Percentiles rank a stretch among this genome's conserved stretches.
These are phyloP conservation scores for Limonius californicus DNA, from an alignment of 1,140 invertebrate species.

Conservation along the genomic window DNA sequence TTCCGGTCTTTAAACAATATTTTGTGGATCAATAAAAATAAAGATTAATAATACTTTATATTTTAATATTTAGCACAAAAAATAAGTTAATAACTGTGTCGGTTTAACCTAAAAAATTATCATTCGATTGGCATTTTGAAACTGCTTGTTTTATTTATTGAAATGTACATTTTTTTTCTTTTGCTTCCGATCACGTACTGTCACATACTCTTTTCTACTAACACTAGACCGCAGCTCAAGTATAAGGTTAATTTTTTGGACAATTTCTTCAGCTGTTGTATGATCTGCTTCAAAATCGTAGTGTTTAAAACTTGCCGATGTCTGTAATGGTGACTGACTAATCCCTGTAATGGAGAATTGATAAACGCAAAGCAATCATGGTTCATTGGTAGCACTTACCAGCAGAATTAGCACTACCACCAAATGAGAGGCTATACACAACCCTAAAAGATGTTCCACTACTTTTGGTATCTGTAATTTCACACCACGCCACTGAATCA, in stretches of 20 bases:
- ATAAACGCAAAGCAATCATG: background rate
- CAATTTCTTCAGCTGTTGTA: slow-evolving; percentile 72
- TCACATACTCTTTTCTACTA: slow-evolving; percentile 72
- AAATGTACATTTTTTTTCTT: slow-evolving; percentile 52
- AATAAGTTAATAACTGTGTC: no score
- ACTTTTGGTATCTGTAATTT: slow-evolving; percentile 66
- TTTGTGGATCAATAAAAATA: background rate
- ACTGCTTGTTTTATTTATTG: no score
- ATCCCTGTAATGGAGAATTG: background rate
- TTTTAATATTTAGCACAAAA: no score
- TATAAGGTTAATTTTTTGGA: slow-evolving; percentile 84
- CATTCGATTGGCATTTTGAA: no score
- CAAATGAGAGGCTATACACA: slow-evolving; percentile 50
- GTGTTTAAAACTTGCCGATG: slow-evolving; percentile 68
- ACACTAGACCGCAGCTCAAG: slow-evolving; percentile 74
- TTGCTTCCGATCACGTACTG: slow-evolving; percentile 58
- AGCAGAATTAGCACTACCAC: slow-evolving; percentile 13
- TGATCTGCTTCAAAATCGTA: slow-evolving; percentile 83
- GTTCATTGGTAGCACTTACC: no score
- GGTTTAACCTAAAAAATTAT: no score
- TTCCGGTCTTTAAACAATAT: no score
- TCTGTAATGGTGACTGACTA: slow-evolving; percentile 36
- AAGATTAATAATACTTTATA: no score
- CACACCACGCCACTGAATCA: slow-evolving; percentile 81
- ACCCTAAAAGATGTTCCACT: slow-evolving; percentile 61